Percentiles rank a stretch among this genome's conserved stretches.
phyloP scores from a whole-genome alignment of 1,140 invertebrate species.

The Apis dorsata region DNA sequence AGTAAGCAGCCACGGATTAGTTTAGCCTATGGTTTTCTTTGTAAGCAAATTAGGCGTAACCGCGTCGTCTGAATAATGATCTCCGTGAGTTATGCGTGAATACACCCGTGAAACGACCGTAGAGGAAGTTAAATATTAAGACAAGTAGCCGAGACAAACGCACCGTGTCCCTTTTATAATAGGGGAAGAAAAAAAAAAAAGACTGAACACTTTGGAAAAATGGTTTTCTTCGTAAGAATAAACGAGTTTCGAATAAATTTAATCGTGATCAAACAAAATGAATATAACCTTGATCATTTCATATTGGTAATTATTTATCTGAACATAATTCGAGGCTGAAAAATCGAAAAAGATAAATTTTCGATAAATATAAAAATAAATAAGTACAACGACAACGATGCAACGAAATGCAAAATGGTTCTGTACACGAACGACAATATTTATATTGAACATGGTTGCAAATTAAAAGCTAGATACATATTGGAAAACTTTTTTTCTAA shows the following conservation, averaged over 20 bases:
- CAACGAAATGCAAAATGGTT: no score
- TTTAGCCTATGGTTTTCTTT: constrained; percentile 41
- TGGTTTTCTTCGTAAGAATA: not conserved
- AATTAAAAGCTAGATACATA: no score
- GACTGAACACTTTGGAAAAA: not conserved
- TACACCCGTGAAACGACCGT: not conserved
- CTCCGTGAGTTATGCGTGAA: not conserved
- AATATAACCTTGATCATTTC: not conserved
- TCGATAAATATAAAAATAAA: no score
- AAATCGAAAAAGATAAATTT: no score
- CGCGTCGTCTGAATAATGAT: constrained; percentile 34
- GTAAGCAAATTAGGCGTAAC: constrained; percentile 50
- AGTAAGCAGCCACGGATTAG: constrained; percentile 38
- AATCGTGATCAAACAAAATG: not conserved
- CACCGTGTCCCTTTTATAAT: not conserved
- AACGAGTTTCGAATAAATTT: not conserved
- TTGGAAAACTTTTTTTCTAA: no score
- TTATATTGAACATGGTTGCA: no score
- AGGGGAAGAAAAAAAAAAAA: not conserved
- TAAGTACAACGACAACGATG: no score
- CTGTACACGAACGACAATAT: no score
- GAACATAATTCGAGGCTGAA: no score
- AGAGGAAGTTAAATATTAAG: constrained; percentile 11
- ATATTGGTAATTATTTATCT: no score
- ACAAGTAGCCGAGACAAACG: not conserved